Evolutionary conservation across 2,888 invertebrate species (phyloP).

Genomic region (Trissolcus brochymenae): DNA sequence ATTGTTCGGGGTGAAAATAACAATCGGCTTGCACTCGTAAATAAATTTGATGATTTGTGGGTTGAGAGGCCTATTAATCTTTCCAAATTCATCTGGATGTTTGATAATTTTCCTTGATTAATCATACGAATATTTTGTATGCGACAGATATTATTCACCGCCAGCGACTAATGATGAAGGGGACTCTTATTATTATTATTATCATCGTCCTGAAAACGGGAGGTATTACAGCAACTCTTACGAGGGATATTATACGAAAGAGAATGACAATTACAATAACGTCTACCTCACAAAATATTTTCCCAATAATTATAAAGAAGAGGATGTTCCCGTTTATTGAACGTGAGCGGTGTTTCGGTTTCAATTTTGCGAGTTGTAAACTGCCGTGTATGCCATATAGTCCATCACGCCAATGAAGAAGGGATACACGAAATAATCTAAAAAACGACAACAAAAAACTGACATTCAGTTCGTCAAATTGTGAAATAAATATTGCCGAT

Average conservation of each 20-base stretch:
- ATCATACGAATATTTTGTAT: slow-evolving; percentile 11
- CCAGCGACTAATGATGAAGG: slow-evolving; percentile 37
- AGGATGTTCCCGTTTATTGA: slow-evolving; percentile 45
- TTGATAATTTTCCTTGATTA: not conserved
- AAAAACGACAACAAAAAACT: slow-evolving; percentile 11
- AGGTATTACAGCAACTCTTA: slow-evolving; percentile 48
- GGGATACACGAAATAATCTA: slow-evolving; percentile 63
- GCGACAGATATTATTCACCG: slow-evolving; percentile 56
- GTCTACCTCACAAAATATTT: slow-evolving; percentile 55
- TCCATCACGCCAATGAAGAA: slow-evolving; percentile 66
- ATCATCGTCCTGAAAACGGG: slow-evolving; percentile 38
- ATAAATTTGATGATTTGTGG: not conserved
- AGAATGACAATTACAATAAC: slow-evolving; percentile 44
- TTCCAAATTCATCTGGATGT: not conserved
- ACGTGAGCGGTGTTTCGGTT: not conserved
- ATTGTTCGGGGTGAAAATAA: too few relatives aligned
- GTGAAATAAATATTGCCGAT: slow-evolving; percentile 3
- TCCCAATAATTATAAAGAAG: slow-evolving; percentile 45
- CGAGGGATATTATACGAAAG: slow-evolving; percentile 46
- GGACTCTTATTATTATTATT: slow-evolving; percentile 41
- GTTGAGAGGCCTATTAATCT: too few relatives aligned
- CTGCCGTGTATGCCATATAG: slow-evolving; percentile 63
- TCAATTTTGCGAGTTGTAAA: slow-evolving; percentile 49
- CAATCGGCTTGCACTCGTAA: too few relatives aligned
- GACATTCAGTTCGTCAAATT: too few relatives aligned